Evolutionary conservation across 2,888 invertebrate species (phyloP).

Genomic region (Panorpa germanica): DNA sequence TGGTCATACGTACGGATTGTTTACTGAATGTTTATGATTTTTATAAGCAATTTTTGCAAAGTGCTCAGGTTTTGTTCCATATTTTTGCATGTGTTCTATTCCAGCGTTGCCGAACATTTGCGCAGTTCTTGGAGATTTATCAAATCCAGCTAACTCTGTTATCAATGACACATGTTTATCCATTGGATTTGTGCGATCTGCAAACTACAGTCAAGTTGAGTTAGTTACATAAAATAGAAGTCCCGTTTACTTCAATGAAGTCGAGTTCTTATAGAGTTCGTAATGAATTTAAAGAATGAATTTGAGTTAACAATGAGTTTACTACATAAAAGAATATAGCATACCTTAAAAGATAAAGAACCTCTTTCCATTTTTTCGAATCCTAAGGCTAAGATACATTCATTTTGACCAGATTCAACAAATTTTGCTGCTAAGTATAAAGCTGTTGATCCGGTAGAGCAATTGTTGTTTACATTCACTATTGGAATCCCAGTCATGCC

Average conservation of each 20-base stretch:
- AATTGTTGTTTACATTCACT: conserved; percentile 97
- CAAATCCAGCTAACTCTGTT: conserved; percentile 61
- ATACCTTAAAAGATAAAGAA: conserved; percentile 60
- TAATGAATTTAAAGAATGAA: too few relatives aligned
- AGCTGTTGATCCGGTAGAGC: conserved; percentile 91
- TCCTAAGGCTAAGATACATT: conserved; percentile 83
- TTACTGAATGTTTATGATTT: conserved; percentile 90
- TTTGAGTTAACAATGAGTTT: too few relatives aligned
- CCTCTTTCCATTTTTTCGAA: conserved; percentile 98
- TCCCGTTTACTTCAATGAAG: too few relatives aligned
- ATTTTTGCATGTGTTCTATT: conserved; percentile 87
- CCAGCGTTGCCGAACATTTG: conserved; percentile 97
- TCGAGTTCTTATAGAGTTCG: too few relatives aligned
- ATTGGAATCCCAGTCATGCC: conserved; percentile 95
- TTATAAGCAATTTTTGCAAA: conserved; percentile 96
- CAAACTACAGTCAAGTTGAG: conserved; percentile 27
- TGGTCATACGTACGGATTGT: conserved; percentile 86
- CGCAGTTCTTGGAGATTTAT: conserved; percentile 80
- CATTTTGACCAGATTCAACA: conserved; percentile 69
- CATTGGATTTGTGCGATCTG: conserved; percentile 75
- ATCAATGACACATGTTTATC: conserved; percentile 75
- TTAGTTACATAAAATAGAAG: too few relatives aligned
- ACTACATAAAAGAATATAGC: too few relatives aligned
- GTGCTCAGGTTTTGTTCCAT: conserved; percentile 82
- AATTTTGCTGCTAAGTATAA: conserved; percentile 80